A percentile compares a stretch with the other conserved stretches of the same genome.
These are phyloP conservation scores for Eulemur rufifrons DNA, from an alignment of 2,113 vertebrate species.

Conservation along the genomic window DNA sequence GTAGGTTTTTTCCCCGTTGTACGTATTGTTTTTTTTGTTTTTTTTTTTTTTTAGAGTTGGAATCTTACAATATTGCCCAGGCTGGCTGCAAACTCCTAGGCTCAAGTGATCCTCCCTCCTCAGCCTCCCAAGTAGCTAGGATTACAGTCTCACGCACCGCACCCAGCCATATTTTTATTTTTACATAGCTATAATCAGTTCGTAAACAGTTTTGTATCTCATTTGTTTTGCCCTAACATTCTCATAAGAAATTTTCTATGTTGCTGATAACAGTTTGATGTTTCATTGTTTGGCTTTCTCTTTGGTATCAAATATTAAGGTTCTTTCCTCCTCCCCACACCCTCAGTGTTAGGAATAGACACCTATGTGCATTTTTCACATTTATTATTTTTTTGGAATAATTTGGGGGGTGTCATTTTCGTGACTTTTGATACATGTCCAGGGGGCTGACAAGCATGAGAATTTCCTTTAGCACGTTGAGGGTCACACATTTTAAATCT, in stretches of 20 bases:
- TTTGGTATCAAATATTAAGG: background rate
- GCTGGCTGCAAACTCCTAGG: background rate
- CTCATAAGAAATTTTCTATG: background rate
- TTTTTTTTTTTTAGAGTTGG: background rate
- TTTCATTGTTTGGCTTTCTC: background rate
- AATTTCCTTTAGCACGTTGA: background rate
- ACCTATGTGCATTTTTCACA: background rate
- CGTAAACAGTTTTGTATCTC: background rate
- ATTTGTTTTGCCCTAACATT: background rate
- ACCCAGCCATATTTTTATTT: background rate
- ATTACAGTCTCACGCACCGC: background rate
- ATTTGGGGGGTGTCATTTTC: background rate
- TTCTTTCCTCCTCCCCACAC: accelerated
- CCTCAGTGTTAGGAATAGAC: background rate
- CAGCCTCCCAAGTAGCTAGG: background rate
- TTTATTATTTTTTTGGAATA: background rate
- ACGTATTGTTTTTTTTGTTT: background rate
- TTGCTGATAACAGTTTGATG: background rate
- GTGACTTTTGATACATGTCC: background rate
- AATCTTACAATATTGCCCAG: background rate
- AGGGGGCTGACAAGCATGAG: background rate
- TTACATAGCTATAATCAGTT: background rate
- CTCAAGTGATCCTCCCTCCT: background rate
- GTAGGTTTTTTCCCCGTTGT: background rate
- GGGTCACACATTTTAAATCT: no score